Conservation (phyloP, 2,888 invertebrate species). For the Meta bourneti region DNA sequence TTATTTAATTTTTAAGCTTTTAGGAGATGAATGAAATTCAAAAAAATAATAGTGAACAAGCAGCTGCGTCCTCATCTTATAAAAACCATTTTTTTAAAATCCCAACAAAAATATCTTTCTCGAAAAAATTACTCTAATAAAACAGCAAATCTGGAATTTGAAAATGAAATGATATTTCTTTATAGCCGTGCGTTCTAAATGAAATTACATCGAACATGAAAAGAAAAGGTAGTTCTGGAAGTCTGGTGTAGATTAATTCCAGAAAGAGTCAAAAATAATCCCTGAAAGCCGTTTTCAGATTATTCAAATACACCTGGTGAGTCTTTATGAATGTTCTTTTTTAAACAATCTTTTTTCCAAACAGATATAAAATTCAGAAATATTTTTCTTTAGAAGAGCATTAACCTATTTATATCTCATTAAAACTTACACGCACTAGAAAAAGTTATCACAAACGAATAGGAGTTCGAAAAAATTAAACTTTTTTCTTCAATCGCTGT, state of each 20-base stretch:
- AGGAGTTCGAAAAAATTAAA: background rate
- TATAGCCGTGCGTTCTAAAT: background rate
- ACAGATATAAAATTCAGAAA: conserved; percentile 6
- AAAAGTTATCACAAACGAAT: conserved; percentile 25
- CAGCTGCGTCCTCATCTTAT: background rate
- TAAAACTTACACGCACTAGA: background rate
- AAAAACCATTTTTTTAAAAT: background rate
- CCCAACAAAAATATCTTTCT: background rate
- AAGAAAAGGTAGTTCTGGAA: background rate
- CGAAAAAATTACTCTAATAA: background rate
- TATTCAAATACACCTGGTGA: background rate
- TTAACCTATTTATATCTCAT: conserved; percentile 35
- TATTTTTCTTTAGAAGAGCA: conserved; percentile 10
- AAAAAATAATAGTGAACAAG: background rate
- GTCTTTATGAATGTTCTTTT: background rate
- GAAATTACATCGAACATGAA: background rate
- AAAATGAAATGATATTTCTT: background rate
- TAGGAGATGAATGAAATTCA: background rate
- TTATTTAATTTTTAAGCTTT: conserved; percentile 44
- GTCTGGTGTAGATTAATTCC: background rate
- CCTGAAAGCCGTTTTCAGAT: background rate
- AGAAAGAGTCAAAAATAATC: background rate
- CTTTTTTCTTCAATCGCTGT: background rate
- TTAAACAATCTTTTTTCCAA: background rate
- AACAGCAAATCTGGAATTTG: background rate